Evolutionary conservation across 2,797 vertebrate species (phyloP).

Genomic region (Capromys pilorides): DNA sequence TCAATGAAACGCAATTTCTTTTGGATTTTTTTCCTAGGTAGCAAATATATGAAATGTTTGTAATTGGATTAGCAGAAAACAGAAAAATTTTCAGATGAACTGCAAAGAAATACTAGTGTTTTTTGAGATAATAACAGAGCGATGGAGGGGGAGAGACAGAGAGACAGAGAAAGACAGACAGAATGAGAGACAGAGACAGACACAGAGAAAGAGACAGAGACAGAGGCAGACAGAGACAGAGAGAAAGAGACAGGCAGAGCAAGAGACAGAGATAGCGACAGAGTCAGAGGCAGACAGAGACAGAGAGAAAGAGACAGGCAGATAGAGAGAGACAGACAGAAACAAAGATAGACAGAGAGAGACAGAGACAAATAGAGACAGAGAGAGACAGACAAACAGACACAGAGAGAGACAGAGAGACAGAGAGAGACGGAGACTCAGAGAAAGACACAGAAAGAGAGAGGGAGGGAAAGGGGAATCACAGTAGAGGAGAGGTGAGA

Average conservation of each 20-base stretch:
- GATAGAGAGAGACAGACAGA: too few relatives aligned
- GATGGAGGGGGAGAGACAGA: too few relatives aligned
- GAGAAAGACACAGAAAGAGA: rapidly evolving
- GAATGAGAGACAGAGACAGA: not conserved
- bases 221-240: too few relatives aligned
- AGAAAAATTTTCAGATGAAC: constrained; percentile 10
- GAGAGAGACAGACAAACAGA: not conserved
- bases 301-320: rapidly evolving
- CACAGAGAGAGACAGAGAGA: rapidly evolving
- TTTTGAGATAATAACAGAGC: not conserved
- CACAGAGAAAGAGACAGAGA: rapidly evolving
- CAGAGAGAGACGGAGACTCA: too few relatives aligned
- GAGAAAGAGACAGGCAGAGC: rapidly evolving
- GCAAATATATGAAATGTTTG: constrained; percentile 47
- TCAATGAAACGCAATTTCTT: constrained; percentile 52
- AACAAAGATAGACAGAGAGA: too few relatives aligned
- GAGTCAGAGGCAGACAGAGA: too few relatives aligned
- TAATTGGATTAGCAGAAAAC: not conserved
- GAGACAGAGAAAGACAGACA: too few relatives aligned
- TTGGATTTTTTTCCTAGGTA: constrained; percentile 11
- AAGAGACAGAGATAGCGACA: rapidly evolving
- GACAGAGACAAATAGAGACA: too few relatives aligned
- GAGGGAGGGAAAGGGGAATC: not conserved
- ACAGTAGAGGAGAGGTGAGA: too few relatives aligned
- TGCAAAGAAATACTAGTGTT: not conserved